Evolutionary conservation across 2,888 invertebrate species (phyloP).

Genomic region (Sicus ferrugineus): DNA sequence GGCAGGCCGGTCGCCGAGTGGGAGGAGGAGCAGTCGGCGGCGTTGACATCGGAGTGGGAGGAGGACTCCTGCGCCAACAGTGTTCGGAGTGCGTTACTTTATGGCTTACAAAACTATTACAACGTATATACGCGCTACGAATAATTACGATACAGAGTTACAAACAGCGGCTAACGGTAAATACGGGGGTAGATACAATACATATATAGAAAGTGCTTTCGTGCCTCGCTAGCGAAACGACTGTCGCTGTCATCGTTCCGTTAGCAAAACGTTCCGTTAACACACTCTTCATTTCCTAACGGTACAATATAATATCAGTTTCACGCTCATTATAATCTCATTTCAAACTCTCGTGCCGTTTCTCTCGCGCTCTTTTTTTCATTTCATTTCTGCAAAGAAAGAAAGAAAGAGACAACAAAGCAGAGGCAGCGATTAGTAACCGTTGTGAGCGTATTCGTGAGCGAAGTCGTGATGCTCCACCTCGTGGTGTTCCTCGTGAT

Average conservation of each 20-base stretch:
- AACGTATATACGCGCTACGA: background rate
- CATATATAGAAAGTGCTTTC: too few species aligned
- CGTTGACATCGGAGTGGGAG: background rate
- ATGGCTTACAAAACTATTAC: slow-evolving; percentile 22
- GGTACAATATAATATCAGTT: slow-evolving; percentile 4
- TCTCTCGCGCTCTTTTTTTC: slow-evolving; percentile 39
- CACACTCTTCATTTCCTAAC: background rate
- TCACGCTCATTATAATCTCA: too few species aligned
- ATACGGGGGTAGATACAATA: background rate
- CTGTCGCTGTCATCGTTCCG: background rate
- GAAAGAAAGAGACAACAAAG: slow-evolving; percentile 45
- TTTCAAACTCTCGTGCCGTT: slow-evolving; percentile 24
- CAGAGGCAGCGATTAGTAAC: slow-evolving; percentile 43
- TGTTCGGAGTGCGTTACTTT: background rate
- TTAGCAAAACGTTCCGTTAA: slow-evolving; percentile 24
- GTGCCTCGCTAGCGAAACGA: background rate
- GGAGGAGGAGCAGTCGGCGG: background rate
- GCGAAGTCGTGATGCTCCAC: slow-evolving; percentile 54
- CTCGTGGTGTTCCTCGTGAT: slow-evolving; percentile 43
- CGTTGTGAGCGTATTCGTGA: slow-evolving; percentile 48
- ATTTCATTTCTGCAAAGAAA: slow-evolving; percentile 54
- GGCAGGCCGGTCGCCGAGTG: too few species aligned
- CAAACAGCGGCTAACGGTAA: slow-evolving; percentile 4
- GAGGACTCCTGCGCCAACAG: slow-evolving; percentile 24
- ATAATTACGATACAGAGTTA: background rate